phyloP scores from a whole-genome alignment of 2,797 vertebrate genomes.

The Pristis pectinata region DNA sequence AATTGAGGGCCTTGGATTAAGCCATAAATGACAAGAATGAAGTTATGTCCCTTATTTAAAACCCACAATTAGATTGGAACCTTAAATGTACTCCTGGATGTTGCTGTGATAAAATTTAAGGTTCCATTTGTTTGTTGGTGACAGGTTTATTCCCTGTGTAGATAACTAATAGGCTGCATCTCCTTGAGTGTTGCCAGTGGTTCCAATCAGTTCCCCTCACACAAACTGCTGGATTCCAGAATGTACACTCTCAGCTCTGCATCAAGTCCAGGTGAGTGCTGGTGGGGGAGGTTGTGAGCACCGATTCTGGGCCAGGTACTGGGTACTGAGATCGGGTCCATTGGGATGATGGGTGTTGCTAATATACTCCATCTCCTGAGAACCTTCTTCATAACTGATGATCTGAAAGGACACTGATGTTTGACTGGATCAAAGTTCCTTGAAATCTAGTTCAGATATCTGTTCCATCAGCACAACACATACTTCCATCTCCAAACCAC shows the following conservation, averaged over 20 bases:
- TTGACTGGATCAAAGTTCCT: not conserved
- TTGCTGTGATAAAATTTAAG: not conserved
- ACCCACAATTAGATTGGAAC: conserved; percentile 10
- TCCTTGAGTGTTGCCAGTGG: no score
- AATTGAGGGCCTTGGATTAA: not conserved
- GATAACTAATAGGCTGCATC: not conserved
- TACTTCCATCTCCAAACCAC: not conserved
- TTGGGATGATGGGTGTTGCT: not conserved
- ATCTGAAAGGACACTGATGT: not conserved
- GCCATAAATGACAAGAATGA: not conserved
- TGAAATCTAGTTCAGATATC: not conserved
- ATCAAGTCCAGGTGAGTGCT: no score
- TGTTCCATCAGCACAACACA: not conserved
- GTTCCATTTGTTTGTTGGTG: not conserved
- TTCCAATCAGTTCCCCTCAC: no score
- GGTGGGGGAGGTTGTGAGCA: no score
- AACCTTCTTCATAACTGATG: not conserved
- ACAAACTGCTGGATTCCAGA: no score
- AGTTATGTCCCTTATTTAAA: not conserved
- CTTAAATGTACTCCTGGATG: not conserved
- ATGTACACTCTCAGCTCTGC: no score
- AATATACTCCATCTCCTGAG: not conserved
- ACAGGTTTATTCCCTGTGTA: not conserved
- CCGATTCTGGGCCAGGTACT: no score
- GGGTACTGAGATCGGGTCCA: no score